Percentiles rank a stretch among this genome's conserved stretches.
Conservation (phyloP, 2,888 invertebrate genomes). For the Spodoptera exigua region DNA sequence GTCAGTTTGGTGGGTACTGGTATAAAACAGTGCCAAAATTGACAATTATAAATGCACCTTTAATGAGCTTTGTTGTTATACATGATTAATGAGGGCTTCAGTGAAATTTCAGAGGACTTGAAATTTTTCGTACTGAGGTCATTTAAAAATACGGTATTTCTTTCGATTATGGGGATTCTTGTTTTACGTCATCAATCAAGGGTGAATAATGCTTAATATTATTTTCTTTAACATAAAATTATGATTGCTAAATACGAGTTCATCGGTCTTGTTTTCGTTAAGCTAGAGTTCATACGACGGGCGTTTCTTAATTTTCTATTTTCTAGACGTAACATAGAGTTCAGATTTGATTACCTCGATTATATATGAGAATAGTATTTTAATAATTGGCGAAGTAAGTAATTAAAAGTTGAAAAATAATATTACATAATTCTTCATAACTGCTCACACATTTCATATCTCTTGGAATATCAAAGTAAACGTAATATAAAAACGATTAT, state of each 20-base stretch:
- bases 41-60: slow-evolving; percentile 85
- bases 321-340: no score
- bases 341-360: no score
- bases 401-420: not conserved
- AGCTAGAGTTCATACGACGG: no score
- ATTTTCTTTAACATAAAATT: no score
- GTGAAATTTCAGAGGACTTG: slow-evolving; percentile 70
- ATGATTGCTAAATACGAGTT: no score
- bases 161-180: slow-evolving; percentile 51
- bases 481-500: slow-evolving; percentile 56
- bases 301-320: no score
- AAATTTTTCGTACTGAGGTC: slow-evolving; percentile 55
- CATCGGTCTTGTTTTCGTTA: no score
- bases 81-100: slow-evolving; percentile 80
- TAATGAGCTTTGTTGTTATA: slow-evolving; percentile 84
- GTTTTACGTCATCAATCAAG: slow-evolving; percentile 59
- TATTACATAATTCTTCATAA: slow-evolving; percentile 1
- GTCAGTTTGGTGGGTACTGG: slow-evolving; percentile 58
- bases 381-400: no score
- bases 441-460: slow-evolving; percentile 17
- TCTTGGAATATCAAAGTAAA: slow-evolving; percentile 53
- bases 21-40: slow-evolving; percentile 74
- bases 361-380: no score
- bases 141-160: slow-evolving; percentile 39
- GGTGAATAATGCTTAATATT: slow-evolving; percentile 4